Evolutionary conservation across 1,140 invertebrate species (phyloP).

Genomic region (Bombus polaris): DNA sequence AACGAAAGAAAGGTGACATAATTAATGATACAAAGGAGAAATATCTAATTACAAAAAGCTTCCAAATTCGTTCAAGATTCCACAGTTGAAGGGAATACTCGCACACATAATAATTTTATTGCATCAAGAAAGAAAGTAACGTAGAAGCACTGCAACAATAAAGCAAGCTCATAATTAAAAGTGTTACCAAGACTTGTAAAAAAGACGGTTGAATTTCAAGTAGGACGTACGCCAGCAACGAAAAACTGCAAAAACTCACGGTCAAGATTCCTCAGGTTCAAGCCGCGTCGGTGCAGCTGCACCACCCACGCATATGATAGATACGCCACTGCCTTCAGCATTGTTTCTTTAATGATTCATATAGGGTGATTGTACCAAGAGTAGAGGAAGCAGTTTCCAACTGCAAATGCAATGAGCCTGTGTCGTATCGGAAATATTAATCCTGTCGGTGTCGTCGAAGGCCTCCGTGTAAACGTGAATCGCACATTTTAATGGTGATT

Average conservation of each 20-base stretch:
- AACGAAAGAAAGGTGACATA: too few relatives aligned
- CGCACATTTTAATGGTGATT: constrained; percentile 15
- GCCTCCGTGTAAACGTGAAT: constrained; percentile 32
- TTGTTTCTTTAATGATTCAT: constrained; percentile 73
- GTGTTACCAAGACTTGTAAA: background rate
- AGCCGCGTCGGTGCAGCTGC: constrained; percentile 62
- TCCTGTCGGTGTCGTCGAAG: constrained; percentile 50
- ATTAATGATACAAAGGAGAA: too few relatives aligned
- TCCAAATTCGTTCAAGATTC: too few relatives aligned
- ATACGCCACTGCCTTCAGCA: constrained; percentile 72
- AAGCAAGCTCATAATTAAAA: background rate
- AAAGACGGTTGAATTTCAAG: background rate
- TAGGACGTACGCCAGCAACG: constrained; percentile 21
- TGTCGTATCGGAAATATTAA: constrained; percentile 69
- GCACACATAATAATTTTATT: background rate
- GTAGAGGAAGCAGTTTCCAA: constrained; percentile 70
- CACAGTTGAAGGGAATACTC: too few relatives aligned
- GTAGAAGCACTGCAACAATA: background rate
- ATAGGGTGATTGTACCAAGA: constrained; percentile 69
- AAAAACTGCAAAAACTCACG: constrained; percentile 54
- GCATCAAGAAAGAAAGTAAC: background rate
- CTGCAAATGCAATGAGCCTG: constrained; percentile 66
- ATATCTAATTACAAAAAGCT: too few relatives aligned
- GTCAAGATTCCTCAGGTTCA: constrained; percentile 62
- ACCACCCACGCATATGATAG: constrained; percentile 70